A percentile compares a stretch with the other conserved stretches of the same genome.
Conservation (phyloP, 2,888 invertebrate genomes). For the Enchytraeus crypticus region DNA sequence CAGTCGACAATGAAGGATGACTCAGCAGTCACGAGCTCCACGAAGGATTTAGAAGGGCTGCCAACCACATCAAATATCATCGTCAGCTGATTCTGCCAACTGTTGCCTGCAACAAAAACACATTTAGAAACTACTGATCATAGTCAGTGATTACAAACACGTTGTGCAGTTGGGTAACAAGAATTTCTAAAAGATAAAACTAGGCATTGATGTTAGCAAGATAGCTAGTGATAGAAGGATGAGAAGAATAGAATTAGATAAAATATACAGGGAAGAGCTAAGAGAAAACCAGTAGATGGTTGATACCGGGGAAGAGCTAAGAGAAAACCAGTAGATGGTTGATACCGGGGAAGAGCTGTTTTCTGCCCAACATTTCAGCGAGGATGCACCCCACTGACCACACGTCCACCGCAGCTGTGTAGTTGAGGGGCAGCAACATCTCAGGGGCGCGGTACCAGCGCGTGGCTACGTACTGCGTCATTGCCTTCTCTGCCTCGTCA, state of each 20-base stretch:
- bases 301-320: not conserved
- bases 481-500: constrained; percentile 35
- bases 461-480: constrained; percentile 52
- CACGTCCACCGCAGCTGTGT: constrained; percentile 50
- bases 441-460: constrained; percentile 51
- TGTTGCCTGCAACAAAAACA: constrained; percentile 36
- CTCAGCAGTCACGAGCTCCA: constrained; percentile 43
- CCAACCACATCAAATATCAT: constrained; percentile 50
- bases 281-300: not conserved
- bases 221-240: not conserved
- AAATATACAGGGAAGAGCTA: not conserved
- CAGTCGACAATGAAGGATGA: not conserved
- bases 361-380: constrained; percentile 51
- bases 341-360: constrained; percentile 50
- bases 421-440: constrained; percentile 48
- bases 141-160: not conserved
- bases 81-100: constrained; percentile 45
- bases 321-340: not conserved
- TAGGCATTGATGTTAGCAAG: not conserved
- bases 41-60: constrained; percentile 42
- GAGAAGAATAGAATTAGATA: not conserved
- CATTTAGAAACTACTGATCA: too few species aligned
- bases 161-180: not conserved
- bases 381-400: constrained; percentile 54
- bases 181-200: not conserved